Evolutionary conservation across 2,888 invertebrate species (phyloP).

Genomic region (Drosophila buzzatii): DNA sequence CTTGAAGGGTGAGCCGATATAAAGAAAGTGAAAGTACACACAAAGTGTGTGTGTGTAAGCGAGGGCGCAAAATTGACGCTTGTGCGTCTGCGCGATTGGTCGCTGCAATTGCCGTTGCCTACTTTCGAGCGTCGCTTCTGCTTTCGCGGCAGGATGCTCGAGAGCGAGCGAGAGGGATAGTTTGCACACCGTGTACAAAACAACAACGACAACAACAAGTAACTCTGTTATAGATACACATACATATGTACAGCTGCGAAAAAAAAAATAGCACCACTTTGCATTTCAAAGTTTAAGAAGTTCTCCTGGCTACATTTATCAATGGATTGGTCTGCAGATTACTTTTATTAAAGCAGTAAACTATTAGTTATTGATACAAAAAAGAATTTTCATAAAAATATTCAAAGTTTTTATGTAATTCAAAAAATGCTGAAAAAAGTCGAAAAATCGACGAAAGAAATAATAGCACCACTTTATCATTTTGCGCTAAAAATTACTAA

Average conservation of each 20-base stretch:
- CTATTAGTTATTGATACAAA: no score
- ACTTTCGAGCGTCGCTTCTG: slow-evolving; percentile 64
- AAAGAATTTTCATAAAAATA: no score
- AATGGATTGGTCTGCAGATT: no score
- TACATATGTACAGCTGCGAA: slow-evolving; percentile 31
- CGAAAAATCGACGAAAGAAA: no score
- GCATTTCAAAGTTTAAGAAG: no score
- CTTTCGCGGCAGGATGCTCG: slow-evolving; percentile 23
- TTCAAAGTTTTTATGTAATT: no score
- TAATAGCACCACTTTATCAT: no score
- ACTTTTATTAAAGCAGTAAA: no score
- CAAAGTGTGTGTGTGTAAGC: slow-evolving; percentile 1
- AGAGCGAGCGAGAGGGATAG: slow-evolving; percentile 17
- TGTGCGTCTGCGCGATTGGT: slow-evolving; percentile 69
- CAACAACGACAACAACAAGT: slow-evolving; percentile 23
- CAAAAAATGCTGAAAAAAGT: no score
- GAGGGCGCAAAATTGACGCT: slow-evolving; percentile 32
- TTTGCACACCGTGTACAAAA: slow-evolving; percentile 11
- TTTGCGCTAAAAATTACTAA: no score
- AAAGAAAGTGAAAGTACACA: slow-evolving; percentile 60
- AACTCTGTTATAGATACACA: slow-evolving; percentile 76
- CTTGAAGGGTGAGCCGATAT: slow-evolving; percentile 32
- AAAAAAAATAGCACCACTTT: no score
- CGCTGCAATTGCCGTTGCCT: slow-evolving; percentile 70
- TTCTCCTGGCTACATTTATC: no score